Evolutionary conservation across 2,888 invertebrate genomes (phyloP).

Genomic region (Neuroscelio doddi): DNA sequence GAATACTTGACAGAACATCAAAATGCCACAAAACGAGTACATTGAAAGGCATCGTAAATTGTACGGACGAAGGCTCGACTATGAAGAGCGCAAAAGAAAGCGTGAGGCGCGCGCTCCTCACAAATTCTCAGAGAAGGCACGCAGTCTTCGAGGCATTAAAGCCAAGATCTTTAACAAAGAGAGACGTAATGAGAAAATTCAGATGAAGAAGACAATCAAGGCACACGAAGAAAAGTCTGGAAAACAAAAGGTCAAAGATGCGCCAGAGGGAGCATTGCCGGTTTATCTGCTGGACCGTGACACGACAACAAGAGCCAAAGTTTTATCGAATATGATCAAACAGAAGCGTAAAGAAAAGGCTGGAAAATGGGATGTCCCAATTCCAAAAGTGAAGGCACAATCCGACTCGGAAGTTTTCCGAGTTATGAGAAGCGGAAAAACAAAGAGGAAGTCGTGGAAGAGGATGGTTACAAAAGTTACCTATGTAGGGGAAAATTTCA

Average conservation of each 20-base stretch:
- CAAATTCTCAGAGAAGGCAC: slow-evolving; percentile 91
- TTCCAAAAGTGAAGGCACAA: slow-evolving; percentile 97
- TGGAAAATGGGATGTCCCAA: slow-evolving; percentile 99
- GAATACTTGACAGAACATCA: slow-evolving; percentile 18
- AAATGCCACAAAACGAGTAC: slow-evolving; percentile 99
- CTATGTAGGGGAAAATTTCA: slow-evolving; percentile 98
- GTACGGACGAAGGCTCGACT: slow-evolving; percentile 95
- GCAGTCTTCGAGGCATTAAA: slow-evolving; percentile 93
- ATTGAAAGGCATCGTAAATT: slow-evolving; percentile 98
- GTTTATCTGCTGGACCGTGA: slow-evolving; percentile 98
- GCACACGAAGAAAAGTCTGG: slow-evolving; percentile 97
- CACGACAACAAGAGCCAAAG: slow-evolving; percentile 93
- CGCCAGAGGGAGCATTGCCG: slow-evolving; percentile 93
- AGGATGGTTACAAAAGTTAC: slow-evolving; percentile 99
- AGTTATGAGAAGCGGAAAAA: slow-evolving; percentile 92
- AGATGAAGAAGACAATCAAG: slow-evolving; percentile 98
- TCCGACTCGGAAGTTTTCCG: slow-evolving; percentile 98
- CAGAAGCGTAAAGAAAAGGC: slow-evolving; percentile 99
- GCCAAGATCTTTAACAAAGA: slow-evolving; percentile 98
- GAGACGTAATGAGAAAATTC: slow-evolving; percentile 97
- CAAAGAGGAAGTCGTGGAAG: slow-evolving; percentile 97
- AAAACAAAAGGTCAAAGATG: slow-evolving; percentile 85
- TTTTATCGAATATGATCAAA: slow-evolving; percentile 98
- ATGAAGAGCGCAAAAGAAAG: slow-evolving; percentile 97
- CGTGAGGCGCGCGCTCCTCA: slow-evolving; percentile 96